Percentiles rank a stretch among this genome's conserved stretches.
phyloP scores from a whole-genome alignment of 2,888 invertebrate species.

The Callinectes sapidus region DNA sequence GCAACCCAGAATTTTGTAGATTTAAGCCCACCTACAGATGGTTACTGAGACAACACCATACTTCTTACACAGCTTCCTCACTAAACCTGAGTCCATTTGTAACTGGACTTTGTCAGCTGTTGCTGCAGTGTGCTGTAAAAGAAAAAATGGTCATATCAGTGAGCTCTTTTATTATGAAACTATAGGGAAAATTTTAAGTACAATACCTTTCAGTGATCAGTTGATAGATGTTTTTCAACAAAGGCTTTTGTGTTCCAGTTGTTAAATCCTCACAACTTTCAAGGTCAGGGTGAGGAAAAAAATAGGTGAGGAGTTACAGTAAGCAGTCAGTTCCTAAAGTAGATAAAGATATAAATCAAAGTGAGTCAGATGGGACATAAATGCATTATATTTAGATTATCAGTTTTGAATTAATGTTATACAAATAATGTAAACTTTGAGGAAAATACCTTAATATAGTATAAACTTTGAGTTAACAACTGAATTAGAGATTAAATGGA shows the following conservation, averaged over 20 bases:
- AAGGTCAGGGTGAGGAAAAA: not conserved
- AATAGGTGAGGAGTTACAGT: not conserved
- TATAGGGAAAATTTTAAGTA: not conserved
- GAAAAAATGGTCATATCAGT: not conserved
- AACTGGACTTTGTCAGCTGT: not conserved
- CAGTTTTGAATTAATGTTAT: not conserved
- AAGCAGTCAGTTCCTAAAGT: not conserved
- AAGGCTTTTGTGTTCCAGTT: not conserved
- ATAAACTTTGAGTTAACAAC: not conserved
- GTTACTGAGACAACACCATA: slow-evolving; percentile 21
- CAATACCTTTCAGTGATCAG: not conserved
- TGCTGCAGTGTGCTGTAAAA: not conserved
- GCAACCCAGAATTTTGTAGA: not conserved
- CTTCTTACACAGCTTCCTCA: not conserved
- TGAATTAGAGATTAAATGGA: not conserved
- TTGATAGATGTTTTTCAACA: not conserved
- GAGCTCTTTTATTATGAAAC: not conserved
- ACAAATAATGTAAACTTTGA: not conserved
- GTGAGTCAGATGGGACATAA: not conserved
- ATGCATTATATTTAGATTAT: not conserved
- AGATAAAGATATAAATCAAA: not conserved
- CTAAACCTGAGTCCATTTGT: not conserved
- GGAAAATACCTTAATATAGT: not conserved
- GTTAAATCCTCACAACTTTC: not conserved
- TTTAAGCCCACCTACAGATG: not conserved